Base-by-base conservation (phyloP, 1,140 invertebrate genomes). In the Sitophilus oryzae region DNA sequence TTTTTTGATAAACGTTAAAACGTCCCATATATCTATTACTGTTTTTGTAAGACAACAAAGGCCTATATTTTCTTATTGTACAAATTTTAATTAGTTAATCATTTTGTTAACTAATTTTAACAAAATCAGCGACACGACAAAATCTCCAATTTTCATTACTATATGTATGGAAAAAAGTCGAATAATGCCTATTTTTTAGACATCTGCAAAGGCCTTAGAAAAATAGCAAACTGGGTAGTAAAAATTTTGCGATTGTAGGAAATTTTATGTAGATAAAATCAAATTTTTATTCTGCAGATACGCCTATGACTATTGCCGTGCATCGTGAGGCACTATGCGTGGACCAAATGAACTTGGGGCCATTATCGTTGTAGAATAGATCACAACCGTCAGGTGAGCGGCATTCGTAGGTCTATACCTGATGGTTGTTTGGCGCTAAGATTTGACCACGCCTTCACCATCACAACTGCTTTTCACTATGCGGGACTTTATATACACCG, bases 321-420 rank as follows among this genome's bases (percentile, higher is more conserved):
- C 23, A 52, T 9, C 41, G 42, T 42, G 36, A 44, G 43, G 41
- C 50, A 9, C 49, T 48, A 52, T 56, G 53, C 58, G 54, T 60
- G 54, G 53, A 59, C 58, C 53, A 59, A 59, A 59, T 59, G 54
- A 61, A 61, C 56, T 58, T 54, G 59, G 59, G 62, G 59, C 62
- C 60, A 64, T 64, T 64, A 64, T 60, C 59, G 62, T 59, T 57
- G 60, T 61, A 54, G 62, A 64, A 64, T 64, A 64, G 62, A 64
- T 64, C 62, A 62, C 60, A 60, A 60, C 62, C 58, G 62, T 64
- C 62, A 64, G 54, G 62, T 62, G 56, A 60, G 60, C 60, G 52
- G 62, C 60, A 64, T 62, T 62, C 60, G 59, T 60, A 59, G 48
- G 52, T 59, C 47, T 55, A 62, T 52, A 40, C 34, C 44, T 48